These are phyloP conservation scores for Hypolimnas misippus DNA, from an alignment of 2,888 invertebrate genomes.

Conservation along the genomic window DNA sequence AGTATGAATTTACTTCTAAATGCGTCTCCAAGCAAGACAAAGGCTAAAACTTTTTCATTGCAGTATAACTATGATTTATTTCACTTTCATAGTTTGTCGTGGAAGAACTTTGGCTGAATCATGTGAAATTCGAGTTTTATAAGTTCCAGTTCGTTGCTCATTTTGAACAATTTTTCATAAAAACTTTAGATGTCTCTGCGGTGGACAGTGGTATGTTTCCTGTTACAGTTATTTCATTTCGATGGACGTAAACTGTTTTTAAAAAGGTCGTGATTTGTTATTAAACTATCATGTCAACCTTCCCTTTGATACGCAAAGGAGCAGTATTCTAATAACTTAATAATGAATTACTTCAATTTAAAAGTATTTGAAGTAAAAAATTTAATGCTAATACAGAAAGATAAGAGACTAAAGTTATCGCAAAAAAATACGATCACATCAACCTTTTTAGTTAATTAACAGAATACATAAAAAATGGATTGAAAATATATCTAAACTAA, in stretches of 20 bases:
- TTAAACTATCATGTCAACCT: no score
- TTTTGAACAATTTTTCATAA: not conserved
- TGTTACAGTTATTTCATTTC: not conserved
- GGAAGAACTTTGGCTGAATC: constrained; percentile 7
- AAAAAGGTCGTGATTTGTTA: no score
- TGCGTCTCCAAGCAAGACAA: constrained; percentile 2
- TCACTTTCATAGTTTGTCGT: constrained; percentile 10
- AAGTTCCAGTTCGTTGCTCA: constrained; percentile 13
- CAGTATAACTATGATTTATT: constrained; percentile 14
- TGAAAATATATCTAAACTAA: no score
- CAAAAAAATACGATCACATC: not conserved
- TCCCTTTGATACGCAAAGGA: no score
- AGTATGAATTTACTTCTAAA: not conserved
- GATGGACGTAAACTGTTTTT: not conserved
- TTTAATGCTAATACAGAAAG: not conserved
- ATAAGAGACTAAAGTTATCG: not conserved
- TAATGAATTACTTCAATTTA: not conserved
- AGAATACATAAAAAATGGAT: no score
- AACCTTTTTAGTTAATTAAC: not conserved
- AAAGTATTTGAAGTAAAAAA: not conserved
- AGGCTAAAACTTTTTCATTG: constrained; percentile 12
- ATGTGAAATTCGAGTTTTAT: constrained; percentile 14
- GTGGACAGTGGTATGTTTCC: not conserved
- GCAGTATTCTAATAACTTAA: not conserved
- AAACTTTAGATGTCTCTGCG: constrained; percentile 1